A percentile compares a stretch with the other conserved stretches of the same genome.
These are phyloP conservation scores for Spilosoma lubricipeda DNA, from an alignment of 2,888 invertebrate genomes.

Conservation along the genomic window DNA sequence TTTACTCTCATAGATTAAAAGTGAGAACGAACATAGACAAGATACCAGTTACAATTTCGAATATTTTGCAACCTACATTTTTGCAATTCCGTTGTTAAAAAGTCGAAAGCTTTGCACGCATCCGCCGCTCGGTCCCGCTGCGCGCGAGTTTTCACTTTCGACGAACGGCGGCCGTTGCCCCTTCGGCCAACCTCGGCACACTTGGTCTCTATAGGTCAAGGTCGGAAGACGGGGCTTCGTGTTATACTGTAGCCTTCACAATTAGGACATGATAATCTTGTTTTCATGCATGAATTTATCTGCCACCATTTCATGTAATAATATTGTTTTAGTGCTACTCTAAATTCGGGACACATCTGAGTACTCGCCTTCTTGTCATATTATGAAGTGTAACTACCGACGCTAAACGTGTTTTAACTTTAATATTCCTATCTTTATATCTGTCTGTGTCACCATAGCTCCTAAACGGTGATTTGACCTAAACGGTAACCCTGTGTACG, in stretches of 20 bases:
- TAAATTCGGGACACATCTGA: neutral
- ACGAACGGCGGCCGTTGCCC: conserved; percentile 74
- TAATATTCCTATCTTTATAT: too few relatives aligned
- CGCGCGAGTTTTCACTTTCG: conserved; percentile 74
- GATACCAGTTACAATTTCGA: neutral
- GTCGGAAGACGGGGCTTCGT: conserved; percentile 51
- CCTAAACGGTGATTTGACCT: too few relatives aligned
- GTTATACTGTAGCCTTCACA: conserved; percentile 36
- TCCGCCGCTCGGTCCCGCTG: conserved; percentile 57
- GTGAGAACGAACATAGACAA: neutral
- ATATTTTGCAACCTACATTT: conserved; percentile 15
- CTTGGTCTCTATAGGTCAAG: conserved; percentile 69
- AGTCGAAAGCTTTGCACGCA: conserved; percentile 59
- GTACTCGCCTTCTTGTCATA: too few relatives aligned
- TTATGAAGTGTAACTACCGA: too few relatives aligned
- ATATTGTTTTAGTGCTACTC: neutral
- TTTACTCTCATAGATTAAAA: neutral
- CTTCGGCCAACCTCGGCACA: conserved; percentile 62
- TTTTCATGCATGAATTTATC: neutral
- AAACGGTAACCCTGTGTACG: too few relatives aligned
- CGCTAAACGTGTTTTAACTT: too few relatives aligned
- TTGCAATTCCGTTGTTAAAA: conserved; percentile 26
- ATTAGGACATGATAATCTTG: conserved; percentile 24
- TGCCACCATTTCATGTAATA: neutral
- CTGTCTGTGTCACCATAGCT: too few relatives aligned